Base-by-base conservation (phyloP, 2,888 invertebrate genomes). In the Leuctra nigra region DNA sequence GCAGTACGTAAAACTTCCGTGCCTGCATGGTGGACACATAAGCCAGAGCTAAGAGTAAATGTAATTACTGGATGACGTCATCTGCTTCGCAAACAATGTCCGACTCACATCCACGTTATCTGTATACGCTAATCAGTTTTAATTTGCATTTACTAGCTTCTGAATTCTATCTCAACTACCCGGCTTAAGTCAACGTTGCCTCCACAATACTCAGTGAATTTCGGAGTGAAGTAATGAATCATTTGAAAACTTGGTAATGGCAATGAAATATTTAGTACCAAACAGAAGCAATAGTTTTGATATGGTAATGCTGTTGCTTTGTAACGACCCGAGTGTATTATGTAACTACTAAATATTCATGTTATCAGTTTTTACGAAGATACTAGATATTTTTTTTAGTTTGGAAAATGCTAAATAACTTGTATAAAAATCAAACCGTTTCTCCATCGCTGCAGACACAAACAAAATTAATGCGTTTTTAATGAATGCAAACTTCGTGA, bases 71-170 rank as follows among this genome's bases (percentile, higher is more conserved):
- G 13, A 35, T 35, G 16, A 20, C 50, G 50, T 29, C 50, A 50
- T 35, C 33, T 50, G 50, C 50, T 35, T 50, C 35, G 50, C 50
- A 35, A 50, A 50, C 50, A 33, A 35, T 50, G 50, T 29, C 29
- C 29, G 11, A 29, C 7, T 7, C 29, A 6, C 2, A 20, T 3
- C 11, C 18, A 41, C 41, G 41, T 20, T 35, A 14, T 50, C 16
- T 50, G n/a, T 44, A 44, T 23, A 44, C 22, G 13, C 20, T 33
- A 50, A 50, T 50, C 50, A 50, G 33, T 50, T 50, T 50, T 50
- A 14, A 50, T 50, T 50, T 50, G 22, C 50, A 50, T 35, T 35
- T 35, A 18, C 20, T 35, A 35, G 18, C 11, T 22, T 23, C 22
- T 23, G 23, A 23, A 44, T 44, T 44, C 18, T n/a, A n/a, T n/a